Conservation (phyloP, 1,140 invertebrate genomes). For the Zaprionus ornatus region DNA sequence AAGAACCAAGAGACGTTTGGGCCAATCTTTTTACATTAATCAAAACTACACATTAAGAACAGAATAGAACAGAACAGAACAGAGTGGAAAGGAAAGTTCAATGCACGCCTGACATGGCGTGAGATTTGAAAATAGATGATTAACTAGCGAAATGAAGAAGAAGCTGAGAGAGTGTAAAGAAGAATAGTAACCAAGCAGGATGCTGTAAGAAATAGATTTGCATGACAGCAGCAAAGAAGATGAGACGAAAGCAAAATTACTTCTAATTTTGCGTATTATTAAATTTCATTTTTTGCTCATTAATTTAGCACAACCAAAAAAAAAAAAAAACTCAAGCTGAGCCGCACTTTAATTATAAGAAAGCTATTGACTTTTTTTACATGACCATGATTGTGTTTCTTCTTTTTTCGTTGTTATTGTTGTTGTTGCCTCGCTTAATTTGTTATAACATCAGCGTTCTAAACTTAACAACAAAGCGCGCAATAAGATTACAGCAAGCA, state of each 20-base stretch:
- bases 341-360: constrained; percentile 74
- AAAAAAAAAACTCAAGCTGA: constrained; percentile 15
- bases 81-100: constrained; percentile 54
- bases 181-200: constrained; percentile 46
- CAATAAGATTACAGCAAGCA: constrained; percentile 63
- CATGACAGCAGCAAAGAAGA: constrained; percentile 56
- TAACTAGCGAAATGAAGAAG: constrained; percentile 48
- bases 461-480: constrained; percentile 69
- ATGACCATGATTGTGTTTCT: constrained; percentile 34
- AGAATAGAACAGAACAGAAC: constrained; percentile 10
- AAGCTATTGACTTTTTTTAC: constrained; percentile 76
- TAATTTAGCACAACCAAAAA: constrained; percentile 30
- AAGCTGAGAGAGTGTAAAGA: not conserved
- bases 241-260: constrained; percentile 38
- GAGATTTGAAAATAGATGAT: constrained; percentile 40
- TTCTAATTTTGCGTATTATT: constrained; percentile 39
- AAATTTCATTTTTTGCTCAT: constrained; percentile 64
- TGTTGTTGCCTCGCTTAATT: constrained; percentile 43
- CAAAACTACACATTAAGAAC: constrained; percentile 33
- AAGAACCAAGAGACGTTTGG: constrained; percentile 6
- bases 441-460: constrained; percentile 79
- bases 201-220: constrained; percentile 56
- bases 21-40: constrained; percentile 57
- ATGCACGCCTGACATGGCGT: constrained; percentile 37
- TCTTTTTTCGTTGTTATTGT: constrained; percentile 10